Conservation (phyloP, 2,888 invertebrate species). For the Melinopterus prodromus region DNA sequence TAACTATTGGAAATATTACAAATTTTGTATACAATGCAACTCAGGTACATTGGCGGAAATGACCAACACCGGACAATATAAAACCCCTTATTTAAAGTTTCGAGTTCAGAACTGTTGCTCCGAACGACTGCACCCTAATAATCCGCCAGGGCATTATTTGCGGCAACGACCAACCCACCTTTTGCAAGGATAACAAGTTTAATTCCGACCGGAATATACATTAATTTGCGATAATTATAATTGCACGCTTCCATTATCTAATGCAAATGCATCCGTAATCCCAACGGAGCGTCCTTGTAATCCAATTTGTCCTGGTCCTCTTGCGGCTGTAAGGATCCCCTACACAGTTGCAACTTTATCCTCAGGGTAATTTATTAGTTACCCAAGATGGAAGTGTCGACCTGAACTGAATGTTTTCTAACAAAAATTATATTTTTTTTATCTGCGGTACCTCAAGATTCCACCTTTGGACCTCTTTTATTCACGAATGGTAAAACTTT, state of each 20-base stretch:
- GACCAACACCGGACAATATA: too few relatives aligned
- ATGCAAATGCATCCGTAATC: slow-evolving; percentile 37
- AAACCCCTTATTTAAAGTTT: not conserved
- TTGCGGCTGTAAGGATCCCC: not conserved
- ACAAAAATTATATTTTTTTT: not conserved
- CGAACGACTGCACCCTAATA: too few relatives aligned
- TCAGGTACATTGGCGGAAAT: too few relatives aligned
- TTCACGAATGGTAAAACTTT: too few relatives aligned
- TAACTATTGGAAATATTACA: too few relatives aligned
- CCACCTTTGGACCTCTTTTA: too few relatives aligned
- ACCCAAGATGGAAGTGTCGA: not conserved
- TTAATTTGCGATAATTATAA: slow-evolving; percentile 40
- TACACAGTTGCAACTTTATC: not conserved
- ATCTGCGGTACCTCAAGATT: not conserved
- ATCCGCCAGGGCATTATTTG: not conserved
- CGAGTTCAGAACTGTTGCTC: not conserved
- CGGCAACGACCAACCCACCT: not conserved
- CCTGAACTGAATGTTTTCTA: too few relatives aligned
- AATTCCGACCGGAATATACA: slow-evolving; percentile 4
- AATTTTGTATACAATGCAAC: too few relatives aligned
- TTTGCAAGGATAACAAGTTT: not conserved
- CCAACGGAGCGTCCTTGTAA: slow-evolving; percentile 19
- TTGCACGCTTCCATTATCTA: slow-evolving; percentile 41
- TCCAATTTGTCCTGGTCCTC: slow-evolving; percentile 9
- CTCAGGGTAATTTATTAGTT: not conserved